phyloP scores from a whole-genome alignment of 64 coral and sea anemone genomes.

The Actinia tenebrosa region DNA sequence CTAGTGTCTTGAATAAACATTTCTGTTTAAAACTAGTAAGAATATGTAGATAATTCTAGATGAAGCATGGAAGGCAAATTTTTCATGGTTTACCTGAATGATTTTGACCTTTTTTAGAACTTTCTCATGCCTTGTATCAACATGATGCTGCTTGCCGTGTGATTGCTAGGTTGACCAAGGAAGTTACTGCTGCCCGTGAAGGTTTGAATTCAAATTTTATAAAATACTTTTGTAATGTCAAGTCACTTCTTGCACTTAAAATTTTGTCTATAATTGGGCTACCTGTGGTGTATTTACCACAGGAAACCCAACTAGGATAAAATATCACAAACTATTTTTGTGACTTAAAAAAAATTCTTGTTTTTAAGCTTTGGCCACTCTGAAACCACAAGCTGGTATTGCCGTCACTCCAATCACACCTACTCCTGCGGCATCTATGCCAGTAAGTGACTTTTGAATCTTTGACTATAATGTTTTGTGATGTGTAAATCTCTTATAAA shows the following conservation, averaged over 20 bases:
- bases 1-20: no score
- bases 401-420: constrained; percentile 50
- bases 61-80: no score
- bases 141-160: constrained; percentile 99
- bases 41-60: no score
- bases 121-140: constrained; percentile 95
- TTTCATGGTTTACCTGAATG: neutral
- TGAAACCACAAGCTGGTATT: constrained; percentile 99
- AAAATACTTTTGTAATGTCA: neutral
- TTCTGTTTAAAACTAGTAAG: no score
- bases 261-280: neutral
- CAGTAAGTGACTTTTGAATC: constrained; percentile 27
- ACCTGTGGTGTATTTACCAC: neutral
- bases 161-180: constrained; percentile 92
- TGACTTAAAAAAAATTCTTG: neutral
- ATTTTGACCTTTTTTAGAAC: constrained; percentile 45
- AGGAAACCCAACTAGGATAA: neutral
- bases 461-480: no score
- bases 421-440: constrained; percentile 31
- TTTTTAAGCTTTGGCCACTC: constrained; percentile 82
- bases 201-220: constrained; percentile 35
- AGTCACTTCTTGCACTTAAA: no score
- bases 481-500: no score
- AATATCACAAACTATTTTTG: neutral
- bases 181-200: constrained; percentile 98